Base-by-base conservation (phyloP, 2,888 invertebrate species). In the Philonicus albiceps region DNA sequence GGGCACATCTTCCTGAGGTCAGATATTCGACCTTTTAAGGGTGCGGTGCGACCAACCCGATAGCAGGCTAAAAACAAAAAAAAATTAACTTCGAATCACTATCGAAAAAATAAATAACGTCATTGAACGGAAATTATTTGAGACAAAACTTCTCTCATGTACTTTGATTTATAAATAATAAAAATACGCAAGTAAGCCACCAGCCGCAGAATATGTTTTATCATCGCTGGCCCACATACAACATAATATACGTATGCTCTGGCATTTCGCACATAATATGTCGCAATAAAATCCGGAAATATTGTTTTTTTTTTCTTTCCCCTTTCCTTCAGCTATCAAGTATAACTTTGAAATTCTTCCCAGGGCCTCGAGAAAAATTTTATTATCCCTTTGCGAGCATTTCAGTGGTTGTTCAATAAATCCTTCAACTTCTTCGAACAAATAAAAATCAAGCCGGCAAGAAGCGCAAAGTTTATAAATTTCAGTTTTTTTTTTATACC, bases 331-430 rank as follows among this genome's bases (percentile, higher is more conserved):
- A 72, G 40, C 84, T 11, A 72, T 72, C 72, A 72, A 72, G 37
- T 84, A n/a, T n/a, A 64, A 64, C 43, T 72, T 84, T 64, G 84
- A 72, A 84, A 84, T 84, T 84, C 72, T 72, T 84, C 22, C 43
- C 64, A 64, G 64, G 83, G 64, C 31, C 72, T 64, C 22, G 37
- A 37, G 72, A 84, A 84, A 84, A 64, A 84, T 84, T 84, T 84
- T 84, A 84, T 84, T 84, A 72, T 84, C 84, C 84, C 84, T 84
- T 72, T 84, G 84, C 34, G 84, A 84, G 37, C 72, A 84, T 34
- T 84, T 84, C 64, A 84, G 84, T 72, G 84, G 84, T 72, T 84
- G 64, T 72, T 84, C 84, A 84, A 84, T 84, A 84, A 72, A 84
- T 84, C 84, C 84, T 72, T 84, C 84, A 84, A 81, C 31, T 81